Base-by-base conservation (phyloP, 2,797 vertebrate genomes). In the Percopsis omiscomaycus region DNA sequence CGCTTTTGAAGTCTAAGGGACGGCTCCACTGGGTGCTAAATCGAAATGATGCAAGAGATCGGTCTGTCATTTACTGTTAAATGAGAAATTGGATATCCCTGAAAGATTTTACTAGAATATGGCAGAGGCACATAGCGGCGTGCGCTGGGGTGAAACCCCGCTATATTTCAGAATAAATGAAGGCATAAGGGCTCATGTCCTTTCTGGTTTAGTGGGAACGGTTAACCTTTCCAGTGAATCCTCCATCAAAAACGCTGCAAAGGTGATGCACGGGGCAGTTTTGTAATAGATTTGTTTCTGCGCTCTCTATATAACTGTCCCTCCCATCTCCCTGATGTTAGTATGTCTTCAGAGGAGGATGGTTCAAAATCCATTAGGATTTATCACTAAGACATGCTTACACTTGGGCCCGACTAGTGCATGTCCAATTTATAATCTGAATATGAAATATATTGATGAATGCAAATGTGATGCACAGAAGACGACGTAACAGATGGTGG, bases 121-220 rank as follows among this genome's bases (percentile, higher is more conserved):
- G 71, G 69, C 63, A 65, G 44, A 1, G 68, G 68, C 75, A 32
- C 28, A 48, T 56, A 56, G 66, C 67, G 54, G 42, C 46, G 67
- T 10, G 74, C 77, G 65, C 52, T 71, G 75, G 69, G 75, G 74
- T 64, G 71, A 62, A 69, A 77, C 75, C 62, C 52, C 69, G 63
- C 75, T 59, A 69, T 65, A 60, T 81, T 83, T 81, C 59, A 46
- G 59, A 77, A 78, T 73, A 76, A 86, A 81, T 82, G 68, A 80
- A 66, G 80, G 70, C 64, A 61, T 68, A 71, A 72, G 58, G n/a
- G 13, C 61, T 56, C 57, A 44, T 66, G 73, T 79, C 75, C 59
- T 16, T 9, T 68, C 68, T 61, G 66, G 82, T 86, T 83, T 63
- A 69, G 42, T 37, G 59, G 42, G 74, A 82, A 66, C 3, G 46